Conservation (phyloP, 2,797 vertebrate species). For the Platalea minor region DNA sequence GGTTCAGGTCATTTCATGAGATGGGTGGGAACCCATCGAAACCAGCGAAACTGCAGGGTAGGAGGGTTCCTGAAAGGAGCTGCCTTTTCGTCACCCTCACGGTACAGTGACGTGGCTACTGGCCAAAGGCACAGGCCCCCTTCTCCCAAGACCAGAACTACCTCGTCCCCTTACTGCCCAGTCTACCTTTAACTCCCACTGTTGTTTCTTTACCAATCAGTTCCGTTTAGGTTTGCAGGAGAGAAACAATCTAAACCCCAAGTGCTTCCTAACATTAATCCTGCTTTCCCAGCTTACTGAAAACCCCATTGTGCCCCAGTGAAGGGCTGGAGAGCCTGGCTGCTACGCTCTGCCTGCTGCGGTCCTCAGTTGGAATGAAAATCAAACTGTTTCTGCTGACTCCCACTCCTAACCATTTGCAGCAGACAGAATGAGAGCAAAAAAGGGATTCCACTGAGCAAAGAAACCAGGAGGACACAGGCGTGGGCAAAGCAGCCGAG, state of each 20-base stretch:
- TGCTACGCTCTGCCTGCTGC: not conserved
- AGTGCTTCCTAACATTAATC: not conserved
- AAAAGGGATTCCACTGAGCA: slow-evolving; percentile 29
- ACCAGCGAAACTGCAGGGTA: not conserved
- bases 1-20: not conserved
- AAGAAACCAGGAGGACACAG: slow-evolving; percentile 1
- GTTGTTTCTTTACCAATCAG: not conserved
- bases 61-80: not conserved
- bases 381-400: slow-evolving; percentile 1
- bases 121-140: not conserved
- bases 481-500: slow-evolving; percentile 1
- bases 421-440: slow-evolving; percentile 50
- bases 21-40: not conserved
- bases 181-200: not conserved
- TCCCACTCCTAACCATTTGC: slow-evolving; percentile 28
- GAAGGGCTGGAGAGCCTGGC: not conserved
- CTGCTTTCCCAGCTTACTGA: not conserved
- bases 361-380: not conserved
- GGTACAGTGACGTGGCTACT: not conserved
- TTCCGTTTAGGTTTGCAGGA: not conserved
- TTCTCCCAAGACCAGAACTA: not conserved
- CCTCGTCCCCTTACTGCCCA: not conserved
- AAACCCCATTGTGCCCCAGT: not conserved
- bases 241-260: not conserved
- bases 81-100: not conserved